phyloP scores from a whole-genome alignment of 2,888 invertebrate genomes.

The Pristionchus japonicus region DNA sequence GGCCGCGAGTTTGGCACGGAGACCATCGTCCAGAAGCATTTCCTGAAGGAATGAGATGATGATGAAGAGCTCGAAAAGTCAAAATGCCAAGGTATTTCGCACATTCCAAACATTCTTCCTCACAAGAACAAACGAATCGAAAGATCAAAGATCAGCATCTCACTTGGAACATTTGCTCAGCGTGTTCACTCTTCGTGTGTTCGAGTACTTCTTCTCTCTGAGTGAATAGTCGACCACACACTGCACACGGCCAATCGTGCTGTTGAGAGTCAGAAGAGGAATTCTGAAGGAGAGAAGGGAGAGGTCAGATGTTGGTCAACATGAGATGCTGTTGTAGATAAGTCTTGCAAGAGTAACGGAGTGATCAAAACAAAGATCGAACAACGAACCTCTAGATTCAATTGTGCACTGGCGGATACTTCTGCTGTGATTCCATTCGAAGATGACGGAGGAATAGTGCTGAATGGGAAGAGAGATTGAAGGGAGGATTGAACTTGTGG shows the following conservation, averaged over 20 bases:
- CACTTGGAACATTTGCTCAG: constrained; percentile 37
- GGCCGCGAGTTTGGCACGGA: neutral
- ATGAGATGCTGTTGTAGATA: neutral
- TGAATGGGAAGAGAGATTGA: too few species aligned
- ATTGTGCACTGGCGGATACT: neutral
- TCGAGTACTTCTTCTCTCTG: constrained; percentile 39
- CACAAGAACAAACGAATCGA: neutral
- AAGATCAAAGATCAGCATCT: neutral
- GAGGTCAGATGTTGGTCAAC: neutral
- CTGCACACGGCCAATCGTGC: constrained; percentile 39
- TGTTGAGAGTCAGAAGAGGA: neutral
- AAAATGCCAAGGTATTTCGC: too few species aligned
- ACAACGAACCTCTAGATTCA: neutral
- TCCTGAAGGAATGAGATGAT: neutral
- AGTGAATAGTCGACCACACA: constrained; percentile 30
- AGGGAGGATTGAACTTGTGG: neutral
- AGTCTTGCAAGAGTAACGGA: neutral
- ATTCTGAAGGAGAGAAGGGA: neutral
- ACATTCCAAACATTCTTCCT: neutral
- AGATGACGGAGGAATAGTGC: neutral
- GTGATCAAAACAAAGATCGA: neutral
- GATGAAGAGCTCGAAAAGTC: neutral
- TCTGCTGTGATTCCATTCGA: constrained; percentile 20
- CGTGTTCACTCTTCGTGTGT: constrained; percentile 33
- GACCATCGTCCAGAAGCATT: constrained; percentile 1